Conservation (phyloP, 2,797 vertebrate species). For the Hydrolagus colliei region DNA sequence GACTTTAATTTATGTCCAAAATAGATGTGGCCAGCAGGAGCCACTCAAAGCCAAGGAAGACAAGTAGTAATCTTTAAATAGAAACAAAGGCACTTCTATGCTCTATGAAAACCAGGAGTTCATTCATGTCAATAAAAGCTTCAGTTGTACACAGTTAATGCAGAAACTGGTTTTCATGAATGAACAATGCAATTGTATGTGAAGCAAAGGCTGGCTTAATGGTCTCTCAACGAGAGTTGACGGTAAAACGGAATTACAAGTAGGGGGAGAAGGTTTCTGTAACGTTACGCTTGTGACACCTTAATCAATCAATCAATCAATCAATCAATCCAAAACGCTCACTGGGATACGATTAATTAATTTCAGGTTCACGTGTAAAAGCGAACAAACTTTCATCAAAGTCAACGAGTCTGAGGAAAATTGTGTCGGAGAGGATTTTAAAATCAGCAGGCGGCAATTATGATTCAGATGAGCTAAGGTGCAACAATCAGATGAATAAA, state of each 20-base stretch:
- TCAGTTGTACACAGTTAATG: background rate
- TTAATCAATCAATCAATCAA: background rate
- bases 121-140: constrained; percentile 11
- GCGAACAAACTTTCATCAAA: no score
- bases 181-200: constrained; percentile 19
- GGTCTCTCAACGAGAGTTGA: background rate
- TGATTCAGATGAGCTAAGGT: no score
- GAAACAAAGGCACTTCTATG: constrained; percentile 28
- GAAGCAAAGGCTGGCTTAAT: background rate
- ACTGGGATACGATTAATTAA: no score
- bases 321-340: no score
- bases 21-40: constrained; percentile 29
- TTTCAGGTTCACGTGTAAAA: no score
- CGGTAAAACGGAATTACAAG: background rate
- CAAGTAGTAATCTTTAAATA: constrained; percentile 23
- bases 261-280: background rate
- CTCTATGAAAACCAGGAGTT: constrained; percentile 12
- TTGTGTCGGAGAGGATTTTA: no score
- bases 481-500: no score
- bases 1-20: constrained; percentile 29
- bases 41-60: constrained; percentile 18
- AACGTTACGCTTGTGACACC: background rate
- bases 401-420: no score
- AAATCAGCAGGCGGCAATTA: no score
- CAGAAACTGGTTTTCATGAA: constrained; percentile 24